phyloP scores from a whole-genome alignment of 1,140 invertebrate genomes.

The Drosophila prosaltans region DNA sequence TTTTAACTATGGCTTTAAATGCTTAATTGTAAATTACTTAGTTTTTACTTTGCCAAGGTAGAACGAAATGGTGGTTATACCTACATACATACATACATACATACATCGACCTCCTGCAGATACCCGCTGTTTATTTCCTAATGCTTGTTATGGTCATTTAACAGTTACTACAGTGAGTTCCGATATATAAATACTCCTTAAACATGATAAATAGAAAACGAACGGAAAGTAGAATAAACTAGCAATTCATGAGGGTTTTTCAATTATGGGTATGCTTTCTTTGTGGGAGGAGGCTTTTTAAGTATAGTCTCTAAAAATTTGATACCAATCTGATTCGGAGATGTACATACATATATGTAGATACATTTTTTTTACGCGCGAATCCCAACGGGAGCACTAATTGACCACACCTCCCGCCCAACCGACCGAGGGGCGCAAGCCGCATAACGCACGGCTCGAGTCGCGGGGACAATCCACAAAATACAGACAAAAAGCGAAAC shows the following conservation, averaged over 20 bases:
- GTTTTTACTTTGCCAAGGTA: slow-evolving; percentile 2
- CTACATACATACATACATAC: not conserved
- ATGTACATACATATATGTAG: too few species aligned
- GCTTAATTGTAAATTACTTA: slow-evolving; percentile 62
- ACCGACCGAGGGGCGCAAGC: too few species aligned
- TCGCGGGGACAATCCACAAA: too few species aligned
- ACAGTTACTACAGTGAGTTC: not conserved
- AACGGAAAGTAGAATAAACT: not conserved
- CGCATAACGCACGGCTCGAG: too few species aligned
- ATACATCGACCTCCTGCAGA: not conserved
- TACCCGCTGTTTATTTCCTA: not conserved
- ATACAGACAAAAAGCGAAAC: too few species aligned
- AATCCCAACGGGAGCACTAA: too few species aligned
- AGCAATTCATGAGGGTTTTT: not conserved
- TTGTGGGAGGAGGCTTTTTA: too few species aligned
- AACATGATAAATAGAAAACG: not conserved
- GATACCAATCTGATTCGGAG: too few species aligned
- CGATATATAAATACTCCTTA: not conserved
- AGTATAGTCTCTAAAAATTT: too few species aligned
- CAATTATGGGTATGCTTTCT: too few species aligned
- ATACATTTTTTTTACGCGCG: too few species aligned
- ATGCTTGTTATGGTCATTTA: slow-evolving; percentile 17
- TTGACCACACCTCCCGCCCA: too few species aligned
- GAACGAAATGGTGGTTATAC: not conserved
- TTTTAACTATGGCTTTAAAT: slow-evolving; percentile 58